These are phyloP conservation scores for Lonchura striata DNA, from an alignment of 2,113 vertebrate genomes.

Conservation along the genomic window DNA sequence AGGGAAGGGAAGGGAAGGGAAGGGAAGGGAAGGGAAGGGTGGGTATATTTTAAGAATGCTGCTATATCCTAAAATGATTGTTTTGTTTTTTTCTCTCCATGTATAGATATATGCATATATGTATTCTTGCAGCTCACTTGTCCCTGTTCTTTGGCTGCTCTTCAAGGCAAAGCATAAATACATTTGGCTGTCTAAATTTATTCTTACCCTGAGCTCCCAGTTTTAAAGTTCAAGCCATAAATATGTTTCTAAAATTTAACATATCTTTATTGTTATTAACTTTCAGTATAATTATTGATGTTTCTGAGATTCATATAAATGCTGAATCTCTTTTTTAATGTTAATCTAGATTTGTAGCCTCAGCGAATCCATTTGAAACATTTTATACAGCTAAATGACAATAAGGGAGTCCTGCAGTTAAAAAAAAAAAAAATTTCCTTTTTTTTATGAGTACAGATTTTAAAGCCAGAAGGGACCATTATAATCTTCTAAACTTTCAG, in stretches of 20 bases:
- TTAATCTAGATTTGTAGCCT: background rate
- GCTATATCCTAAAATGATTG: background rate
- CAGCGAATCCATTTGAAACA: background rate
- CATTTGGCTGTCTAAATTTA: background rate
- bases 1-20: fast-evolving
- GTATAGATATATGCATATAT: background rate
- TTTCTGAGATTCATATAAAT: background rate
- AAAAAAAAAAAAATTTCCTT: background rate
- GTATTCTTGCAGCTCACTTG: background rate
- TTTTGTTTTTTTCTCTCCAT: background rate
- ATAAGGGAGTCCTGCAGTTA: background rate
- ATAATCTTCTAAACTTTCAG: background rate
- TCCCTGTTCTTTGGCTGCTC: background rate
- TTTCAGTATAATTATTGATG: background rate
- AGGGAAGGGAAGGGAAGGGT: fast-evolving
- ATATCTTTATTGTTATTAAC: background rate
- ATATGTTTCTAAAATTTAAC: background rate
- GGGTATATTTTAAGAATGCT: background rate
- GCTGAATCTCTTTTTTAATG: background rate
- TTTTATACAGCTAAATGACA: background rate
- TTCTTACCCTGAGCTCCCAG: background rate
- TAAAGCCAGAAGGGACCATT: background rate
- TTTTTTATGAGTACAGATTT: background rate
- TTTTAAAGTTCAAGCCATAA: background rate
- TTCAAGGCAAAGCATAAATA: background rate